Evolutionary conservation across 2,888 invertebrate genomes (phyloP), one percentile per base, ranked within the genome.

Genomic region (Melanophora roralis): DNA sequence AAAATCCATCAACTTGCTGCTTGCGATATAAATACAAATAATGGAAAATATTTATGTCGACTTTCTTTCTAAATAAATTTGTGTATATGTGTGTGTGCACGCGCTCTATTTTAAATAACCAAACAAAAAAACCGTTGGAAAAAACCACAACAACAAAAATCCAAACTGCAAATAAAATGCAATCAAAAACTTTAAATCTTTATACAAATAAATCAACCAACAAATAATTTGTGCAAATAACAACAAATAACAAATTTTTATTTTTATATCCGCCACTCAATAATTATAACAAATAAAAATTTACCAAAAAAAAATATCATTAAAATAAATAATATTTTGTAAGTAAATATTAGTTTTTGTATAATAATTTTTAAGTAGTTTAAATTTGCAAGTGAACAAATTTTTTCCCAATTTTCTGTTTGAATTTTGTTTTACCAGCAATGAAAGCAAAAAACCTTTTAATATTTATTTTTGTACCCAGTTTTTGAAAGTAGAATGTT

Each of bases 301-400:
- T n/a, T n/a, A 27, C 27, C 27, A 27, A 5, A 64, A 60, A 55
- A n/a, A 57, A 67, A n/a, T n/a, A n/a, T n/a, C n/a, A n/a, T n/a
- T n/a, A n/a, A n/a, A n/a, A n/a, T n/a, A n/a, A n/a, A n/a, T n/a
- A 71, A 71, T 60, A 78, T 72, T 76, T 80, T 80, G 79, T 79
- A 79, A 79, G 80, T 80, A 80, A 80, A 67, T 47, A 49, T 65
- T 68, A 73, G 76, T 80, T 76, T n/a, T 60, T 76, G 72, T 76
- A 76, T 27, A 40, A 76, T 68, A 67, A 14, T 72, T 64, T 67
- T 71, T 69, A 57, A 59, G 64, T 77, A 77, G 76, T 71, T 76
- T 69, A 40, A 49, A 47, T 64, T 68, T 38, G 9, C 21, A 51
- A 38, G 36, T n/a, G 12, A 55, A 21, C 34, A 43, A 19, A 11